phyloP scores from a whole-genome alignment of 2,797 vertebrate genomes.

The Champsocephalus esox region DNA sequence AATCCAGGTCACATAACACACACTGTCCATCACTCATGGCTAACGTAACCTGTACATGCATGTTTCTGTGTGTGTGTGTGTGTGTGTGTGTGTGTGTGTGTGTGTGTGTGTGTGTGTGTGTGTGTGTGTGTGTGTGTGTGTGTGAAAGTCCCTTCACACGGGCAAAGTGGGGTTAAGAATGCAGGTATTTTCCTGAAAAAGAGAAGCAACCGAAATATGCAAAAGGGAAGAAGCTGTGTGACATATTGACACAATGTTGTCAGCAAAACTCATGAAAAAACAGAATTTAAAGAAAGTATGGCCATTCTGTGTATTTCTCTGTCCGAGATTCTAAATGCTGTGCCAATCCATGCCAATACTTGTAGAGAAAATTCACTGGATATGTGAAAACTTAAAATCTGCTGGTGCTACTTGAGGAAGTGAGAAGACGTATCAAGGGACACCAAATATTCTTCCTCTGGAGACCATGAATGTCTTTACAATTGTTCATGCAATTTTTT shows the following conservation, averaged over 20 bases:
- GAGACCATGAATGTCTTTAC: not conserved
- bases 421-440: not conserved
- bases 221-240: not conserved
- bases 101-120: not conserved
- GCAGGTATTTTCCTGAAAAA: constrained; percentile 3
- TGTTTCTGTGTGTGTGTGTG: constrained; percentile 1
- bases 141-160: constrained; percentile 21
- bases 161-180: constrained; percentile 18
- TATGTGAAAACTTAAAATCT: no score
- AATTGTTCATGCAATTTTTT: not conserved
- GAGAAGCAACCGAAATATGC: constrained; percentile 6
- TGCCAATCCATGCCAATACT: no score
- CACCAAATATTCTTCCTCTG: not conserved
- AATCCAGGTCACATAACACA: constrained; percentile 77
- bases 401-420: not conserved
- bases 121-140: not conserved
- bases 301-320: no score
- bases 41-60: constrained; percentile 19
- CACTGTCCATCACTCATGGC: constrained; percentile 36
- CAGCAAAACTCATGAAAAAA: no score
- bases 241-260: no score
- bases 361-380: no score
- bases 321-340: no score
- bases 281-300: no score
- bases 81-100: not conserved